phyloP scores from a whole-genome alignment of 2,797 vertebrate genomes.

The Bradypus variegatus region DNA sequence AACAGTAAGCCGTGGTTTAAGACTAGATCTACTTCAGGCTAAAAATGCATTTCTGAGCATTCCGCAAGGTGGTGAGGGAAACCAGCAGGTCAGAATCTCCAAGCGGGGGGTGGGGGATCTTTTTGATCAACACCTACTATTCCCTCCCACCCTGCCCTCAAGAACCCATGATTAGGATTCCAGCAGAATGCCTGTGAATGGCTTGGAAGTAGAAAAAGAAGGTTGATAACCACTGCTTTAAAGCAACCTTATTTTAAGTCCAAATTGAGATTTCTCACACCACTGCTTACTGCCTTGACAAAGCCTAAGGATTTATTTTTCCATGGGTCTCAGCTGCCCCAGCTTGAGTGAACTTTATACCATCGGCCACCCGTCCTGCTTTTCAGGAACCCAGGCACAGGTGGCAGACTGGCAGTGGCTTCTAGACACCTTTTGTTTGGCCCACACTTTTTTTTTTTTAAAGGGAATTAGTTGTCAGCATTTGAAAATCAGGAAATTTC shows the following conservation, averaged over 20 bases:
- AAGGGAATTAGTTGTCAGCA: conserved; percentile 3
- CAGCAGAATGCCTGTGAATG: not conserved
- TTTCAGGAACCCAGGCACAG: not conserved
- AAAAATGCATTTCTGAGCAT: conserved; percentile 8
- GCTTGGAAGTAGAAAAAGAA: not conserved
- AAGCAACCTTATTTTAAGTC: not conserved
- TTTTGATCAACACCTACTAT: not conserved
- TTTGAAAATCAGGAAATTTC: conserved; percentile 41
- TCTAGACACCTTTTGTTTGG: conserved; percentile 27
- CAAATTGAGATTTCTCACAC: not conserved
- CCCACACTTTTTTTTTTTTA: conserved; percentile 16
- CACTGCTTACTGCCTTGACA: not conserved
- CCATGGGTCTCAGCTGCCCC: not conserved
- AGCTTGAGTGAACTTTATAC: not conserved
- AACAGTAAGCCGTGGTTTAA: not conserved
- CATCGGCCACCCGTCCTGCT: not conserved
- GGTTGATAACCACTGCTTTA: conserved; percentile 4
- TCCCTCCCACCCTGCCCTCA: not conserved
- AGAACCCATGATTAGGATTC: not conserved
- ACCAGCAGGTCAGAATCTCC: not conserved
- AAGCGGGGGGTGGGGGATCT: not conserved
- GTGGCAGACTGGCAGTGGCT: conserved; percentile 17
- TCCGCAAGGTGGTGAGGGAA: not conserved
- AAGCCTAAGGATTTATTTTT: not conserved
- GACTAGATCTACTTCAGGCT: not conserved